Base-by-base conservation (phyloP, 1,140 invertebrate species). In the Leptopilina boulardi region DNA sequence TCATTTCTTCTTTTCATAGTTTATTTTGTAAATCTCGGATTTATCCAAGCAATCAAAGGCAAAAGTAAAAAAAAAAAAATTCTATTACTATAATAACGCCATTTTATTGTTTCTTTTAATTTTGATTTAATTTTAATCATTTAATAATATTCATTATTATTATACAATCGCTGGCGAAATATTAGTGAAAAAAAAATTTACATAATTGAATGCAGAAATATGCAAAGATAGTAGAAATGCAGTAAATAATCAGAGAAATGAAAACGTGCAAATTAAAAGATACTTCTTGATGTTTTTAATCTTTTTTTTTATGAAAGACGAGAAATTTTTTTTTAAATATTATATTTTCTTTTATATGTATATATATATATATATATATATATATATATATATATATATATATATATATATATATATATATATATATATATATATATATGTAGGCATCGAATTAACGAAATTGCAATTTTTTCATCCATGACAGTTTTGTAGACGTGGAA, bases 401-500 rank as follows among this genome's bases (percentile, higher is more conserved):
- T 54, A 54, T 18, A n/a, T 9, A 6, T 47, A 51, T 18, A 51
- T 4, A 9, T 19, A 18, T 54, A 8, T 54, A 54, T 18, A n/a
- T 9, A 6, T 54, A 18, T 34, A 18, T 54, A 5, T 54, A 9
- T 18, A 8, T 10, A 9, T 0, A 9, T 11, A 59, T 18, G 23
- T 59, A 10, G n/a, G 56, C 23, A 59, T 26, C 21, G 23, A 59
- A 26, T 59, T 59, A 59, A 59, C 56, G 13, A 59, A 59, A 59
- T 59, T 59, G 56, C 23, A 21, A 30, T 66, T 30, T 66, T 66
- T 66, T 34, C 59, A 30, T 66, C 59, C 59, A 66, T 26, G 59
- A 4, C 26, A 30, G 59, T 34, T 66, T 66, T 30, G 21, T 66
- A 30, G 34, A 38, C n/a, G 23, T 23, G 23, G 26, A 30, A 30